Percentiles rank a stretch among this genome's conserved stretches.
These are phyloP conservation scores for Echiichthys vipera DNA, from an alignment of 2,797 vertebrate species.

Conservation along the genomic window DNA sequence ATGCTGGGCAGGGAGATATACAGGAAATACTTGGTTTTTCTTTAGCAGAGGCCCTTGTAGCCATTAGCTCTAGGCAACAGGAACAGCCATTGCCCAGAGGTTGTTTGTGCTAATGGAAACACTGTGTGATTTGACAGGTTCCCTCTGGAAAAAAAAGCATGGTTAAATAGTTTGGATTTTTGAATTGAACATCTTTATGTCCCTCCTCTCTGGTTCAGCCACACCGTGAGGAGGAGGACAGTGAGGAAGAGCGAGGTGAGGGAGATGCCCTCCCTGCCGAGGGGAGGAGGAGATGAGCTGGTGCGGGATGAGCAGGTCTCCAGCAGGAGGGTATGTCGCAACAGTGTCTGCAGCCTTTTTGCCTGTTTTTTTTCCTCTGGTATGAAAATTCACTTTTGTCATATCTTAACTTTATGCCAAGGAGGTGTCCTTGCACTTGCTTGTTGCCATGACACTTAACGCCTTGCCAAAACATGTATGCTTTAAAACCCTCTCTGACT, in stretches of 20 bases:
- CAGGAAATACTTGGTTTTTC: not conserved
- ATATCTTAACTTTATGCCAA: constrained; percentile 17
- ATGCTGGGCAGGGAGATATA: not conserved
- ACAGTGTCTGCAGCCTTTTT: not conserved
- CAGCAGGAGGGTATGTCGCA: constrained; percentile 88
- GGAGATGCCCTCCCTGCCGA: constrained; percentile 93
- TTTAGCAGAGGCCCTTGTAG: too few species aligned
- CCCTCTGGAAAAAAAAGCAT: not conserved
- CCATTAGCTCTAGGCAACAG: not conserved
- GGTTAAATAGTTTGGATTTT: not conserved
- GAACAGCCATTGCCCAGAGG: not conserved
- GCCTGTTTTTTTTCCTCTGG: not conserved
- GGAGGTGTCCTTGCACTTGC: constrained; percentile 26
- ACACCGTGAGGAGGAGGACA: constrained; percentile 94
- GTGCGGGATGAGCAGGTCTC: constrained; percentile 93
- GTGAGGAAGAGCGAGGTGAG: constrained; percentile 92
- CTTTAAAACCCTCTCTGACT: constrained; percentile 15
- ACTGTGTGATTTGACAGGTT: not conserved
- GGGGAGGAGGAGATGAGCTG: constrained; percentile 87
- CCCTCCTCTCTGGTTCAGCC: constrained; percentile 79
- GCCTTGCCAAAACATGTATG: constrained; percentile 22
- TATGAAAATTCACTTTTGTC: not conserved
- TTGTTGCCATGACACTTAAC: constrained; percentile 56
- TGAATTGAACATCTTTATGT: not conserved
- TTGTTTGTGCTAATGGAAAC: not conserved